Evolutionary conservation across 2,888 invertebrate genomes (phyloP), one percentile per base, ranked within the genome.

Genomic region (Octodonta nipae): DNA sequence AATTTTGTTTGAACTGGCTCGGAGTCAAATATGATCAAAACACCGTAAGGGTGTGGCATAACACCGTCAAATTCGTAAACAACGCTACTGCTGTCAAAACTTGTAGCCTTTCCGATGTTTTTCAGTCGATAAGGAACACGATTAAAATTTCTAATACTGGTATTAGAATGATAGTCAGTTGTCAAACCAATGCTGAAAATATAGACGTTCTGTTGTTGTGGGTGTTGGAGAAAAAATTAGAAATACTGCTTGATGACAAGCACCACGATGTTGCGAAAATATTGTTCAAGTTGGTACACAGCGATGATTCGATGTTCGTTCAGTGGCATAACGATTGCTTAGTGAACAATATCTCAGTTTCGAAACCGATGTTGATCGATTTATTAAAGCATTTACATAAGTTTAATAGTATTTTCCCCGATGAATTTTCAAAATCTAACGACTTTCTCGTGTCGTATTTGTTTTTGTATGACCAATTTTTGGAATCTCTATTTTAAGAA

Each of bases 391-490:
- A 73, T 61, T 63, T 76, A 40, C 56, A 68, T 31, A 56, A 64
- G 16, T 70, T 67, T 63, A 69, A 73, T 6, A 46, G 62, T 38
- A 65, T 66, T 44, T 66, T 75, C 35, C 73, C 74, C 2, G 63
- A 61, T 37, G 57, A 64, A 29, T 73, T 68, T 52, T 63, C 70
- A 13, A 62, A 60, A 32, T 61, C 69, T 8, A 72, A 73, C 38
- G 68, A 67, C 37, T 74, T 69, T 54, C 64, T 56, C 61, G 64
- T 75, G 47, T 72, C 71, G 44, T 75, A 73, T 60, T 60, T 75
- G 30, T 50, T 49, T 30, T 38, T 53, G 38, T 50, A 48, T 36
- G 41, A 40, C 16, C 24, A 24, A 14, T 28, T 8, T 12, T 4
- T 15, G 8, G 15, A 14, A n/a, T n/a, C n/a, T n/a, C n/a, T n/a